Conservation (phyloP, 2,797 vertebrate genomes). For the Lacerta viridis region DNA sequence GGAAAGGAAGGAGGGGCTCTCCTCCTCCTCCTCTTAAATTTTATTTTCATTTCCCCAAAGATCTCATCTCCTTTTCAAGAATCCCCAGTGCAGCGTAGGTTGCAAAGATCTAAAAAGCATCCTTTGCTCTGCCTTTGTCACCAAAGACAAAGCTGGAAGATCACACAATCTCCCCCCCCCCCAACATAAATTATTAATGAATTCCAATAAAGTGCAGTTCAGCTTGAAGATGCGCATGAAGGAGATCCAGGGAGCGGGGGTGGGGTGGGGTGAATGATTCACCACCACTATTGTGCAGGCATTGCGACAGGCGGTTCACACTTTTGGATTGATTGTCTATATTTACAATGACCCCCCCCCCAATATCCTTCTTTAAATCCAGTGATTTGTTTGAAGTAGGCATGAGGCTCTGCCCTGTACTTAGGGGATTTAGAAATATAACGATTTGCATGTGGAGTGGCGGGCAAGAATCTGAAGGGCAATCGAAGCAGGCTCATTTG, state of each 20-base stretch:
- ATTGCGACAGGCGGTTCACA: background rate
- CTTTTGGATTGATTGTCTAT: slow-evolving; percentile 33
- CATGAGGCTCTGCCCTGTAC: background rate
- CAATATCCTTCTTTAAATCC: slow-evolving; percentile 19
- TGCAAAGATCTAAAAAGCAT: slow-evolving; percentile 45
- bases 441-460: background rate
- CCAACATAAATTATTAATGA: slow-evolving; percentile 74
- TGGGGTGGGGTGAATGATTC: slow-evolving; percentile 56
- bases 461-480: background rate
- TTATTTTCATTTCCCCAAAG: background rate
- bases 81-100: slow-evolving; percentile 5
- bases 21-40: background rate
- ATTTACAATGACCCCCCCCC: slow-evolving; percentile 15
- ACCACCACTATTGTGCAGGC: fast-evolving
- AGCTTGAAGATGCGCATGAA: slow-evolving; percentile 56
- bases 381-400: slow-evolving; percentile 13
- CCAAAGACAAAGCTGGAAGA: slow-evolving; percentile 7
- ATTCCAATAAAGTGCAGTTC: slow-evolving; percentile 49
- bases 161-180: background rate
- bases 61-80: slow-evolving; percentile 35
- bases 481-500: background rate
- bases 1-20: background rate
- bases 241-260: background rate
- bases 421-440: slow-evolving; percentile 3
- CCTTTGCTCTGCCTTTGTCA: slow-evolving; percentile 48